phyloP scores from a whole-genome alignment of 2,797 vertebrate species.

The Onychomys leucogaster region DNA sequence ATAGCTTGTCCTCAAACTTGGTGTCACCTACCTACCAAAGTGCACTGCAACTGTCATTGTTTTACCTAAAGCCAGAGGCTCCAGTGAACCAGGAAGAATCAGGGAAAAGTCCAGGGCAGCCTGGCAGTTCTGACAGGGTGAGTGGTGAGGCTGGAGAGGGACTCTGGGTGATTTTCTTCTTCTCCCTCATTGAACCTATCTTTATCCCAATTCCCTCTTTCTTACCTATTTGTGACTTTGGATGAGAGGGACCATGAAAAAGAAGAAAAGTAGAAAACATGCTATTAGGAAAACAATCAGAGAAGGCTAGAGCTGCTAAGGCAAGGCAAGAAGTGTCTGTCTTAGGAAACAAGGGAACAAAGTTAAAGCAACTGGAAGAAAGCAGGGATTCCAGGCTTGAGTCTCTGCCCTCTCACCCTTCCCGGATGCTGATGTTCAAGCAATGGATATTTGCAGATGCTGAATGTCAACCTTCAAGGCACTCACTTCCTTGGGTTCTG shows the following conservation, averaged over 20 bases:
- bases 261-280: background rate
- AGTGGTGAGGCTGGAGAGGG: no score
- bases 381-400: background rate
- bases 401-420: background rate
- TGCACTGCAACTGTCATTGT: background rate
- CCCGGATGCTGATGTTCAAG: rapidly evolving
- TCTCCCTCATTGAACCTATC: no score
- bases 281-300: background rate
- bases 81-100: background rate
- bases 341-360: background rate
- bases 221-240: background rate
- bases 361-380: background rate
- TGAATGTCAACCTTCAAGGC: background rate
- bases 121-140: background rate
- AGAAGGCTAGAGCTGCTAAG: background rate
- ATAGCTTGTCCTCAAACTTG: background rate
- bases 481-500: background rate
- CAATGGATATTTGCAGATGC: background rate
- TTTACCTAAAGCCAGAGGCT: background rate
- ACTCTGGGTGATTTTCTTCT: rapidly evolving
- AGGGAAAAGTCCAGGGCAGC: background rate
- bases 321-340: background rate
- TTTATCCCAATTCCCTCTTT: background rate
- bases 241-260: background rate
- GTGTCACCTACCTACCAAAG: background rate